Conservation (phyloP, 1,140 invertebrate genomes). For the Reticulitermes speratus region DNA sequence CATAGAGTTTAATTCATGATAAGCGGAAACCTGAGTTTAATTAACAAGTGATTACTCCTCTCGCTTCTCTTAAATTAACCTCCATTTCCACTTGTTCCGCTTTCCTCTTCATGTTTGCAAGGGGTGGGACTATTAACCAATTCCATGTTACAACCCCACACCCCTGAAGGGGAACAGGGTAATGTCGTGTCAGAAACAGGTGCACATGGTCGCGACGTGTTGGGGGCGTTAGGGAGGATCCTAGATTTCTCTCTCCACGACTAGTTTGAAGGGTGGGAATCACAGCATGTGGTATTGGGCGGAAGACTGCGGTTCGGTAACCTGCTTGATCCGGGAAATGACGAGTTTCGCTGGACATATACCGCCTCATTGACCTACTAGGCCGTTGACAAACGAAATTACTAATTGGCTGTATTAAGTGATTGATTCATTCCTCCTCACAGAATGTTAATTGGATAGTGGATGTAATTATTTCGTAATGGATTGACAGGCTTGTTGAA, state of each 20-base stretch:
- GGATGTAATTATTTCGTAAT: neutral
- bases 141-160: neutral
- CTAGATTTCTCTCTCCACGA: neutral
- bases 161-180: neutral
- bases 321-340: neutral
- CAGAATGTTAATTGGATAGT: neutral
- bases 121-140: neutral
- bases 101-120: neutral
- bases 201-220: slow-evolving; percentile 19
- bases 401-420: neutral
- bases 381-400: neutral
- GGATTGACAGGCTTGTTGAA: neutral
- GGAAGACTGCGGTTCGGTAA: neutral
- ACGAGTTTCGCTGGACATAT: neutral
- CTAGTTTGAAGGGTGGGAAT: neutral
- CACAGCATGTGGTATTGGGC: neutral
- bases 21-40: neutral
- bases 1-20: neutral
- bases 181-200: slow-evolving; percentile 24
- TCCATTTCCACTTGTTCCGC: neutral
- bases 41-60: slow-evolving; percentile 22
- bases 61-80: neutral
- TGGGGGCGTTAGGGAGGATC: neutral
- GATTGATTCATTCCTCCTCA: neutral
- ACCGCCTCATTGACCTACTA: neutral